Evolutionary conservation across 2,888 invertebrate species (phyloP), one percentile per base, ranked within the genome.

Genomic region (Harpagoxenus sublaevis): DNA sequence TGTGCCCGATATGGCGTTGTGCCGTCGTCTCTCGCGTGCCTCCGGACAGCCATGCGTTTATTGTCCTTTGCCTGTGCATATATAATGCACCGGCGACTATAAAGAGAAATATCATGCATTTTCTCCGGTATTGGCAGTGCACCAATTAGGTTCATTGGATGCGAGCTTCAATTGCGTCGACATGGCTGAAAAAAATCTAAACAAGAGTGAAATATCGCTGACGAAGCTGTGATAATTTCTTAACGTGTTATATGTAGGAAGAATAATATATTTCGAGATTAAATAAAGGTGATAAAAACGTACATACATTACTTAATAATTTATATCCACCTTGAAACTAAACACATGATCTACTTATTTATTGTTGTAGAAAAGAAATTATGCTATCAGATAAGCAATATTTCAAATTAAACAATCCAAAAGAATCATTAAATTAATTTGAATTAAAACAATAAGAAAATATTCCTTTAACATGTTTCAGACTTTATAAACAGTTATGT

Each of bases 1-100:
- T 79, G 85, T 74, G 70, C 55, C 45, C 70, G 89, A 88, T 86
- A 86, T 51, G 60, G 12, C 39, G 35, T 63, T 28, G 71, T 65
- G 63, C 71, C 63, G 89, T 68, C 77, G 89, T 79, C 77, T 83
- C 82, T 85, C 83, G 57, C 82, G 70, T 79, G 87, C 48, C 79
- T 68, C 73, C 75, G 75, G 71, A 70, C 70, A 74, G 63, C 68
- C 73, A 57, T 57, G 48, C 71, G 31, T 45, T 78, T 78, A 78
- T 89, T 79, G 83, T 86, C 57, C 78, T 63, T 71, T 51, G 45
- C 23, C 45, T 18, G 53, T 39, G 73, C 79, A 70, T 42, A 57
- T 53, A 48, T 78, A 48, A 45, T 45, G 68, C 63, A 70, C 53
- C 83, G 55, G 31, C 62, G 31, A 28, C 65, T 62, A n/a, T n/a